These are phyloP conservation scores for Ceyx margarethae DNA, from an alignment of 2,113 vertebrate species.

Conservation along the genomic window DNA sequence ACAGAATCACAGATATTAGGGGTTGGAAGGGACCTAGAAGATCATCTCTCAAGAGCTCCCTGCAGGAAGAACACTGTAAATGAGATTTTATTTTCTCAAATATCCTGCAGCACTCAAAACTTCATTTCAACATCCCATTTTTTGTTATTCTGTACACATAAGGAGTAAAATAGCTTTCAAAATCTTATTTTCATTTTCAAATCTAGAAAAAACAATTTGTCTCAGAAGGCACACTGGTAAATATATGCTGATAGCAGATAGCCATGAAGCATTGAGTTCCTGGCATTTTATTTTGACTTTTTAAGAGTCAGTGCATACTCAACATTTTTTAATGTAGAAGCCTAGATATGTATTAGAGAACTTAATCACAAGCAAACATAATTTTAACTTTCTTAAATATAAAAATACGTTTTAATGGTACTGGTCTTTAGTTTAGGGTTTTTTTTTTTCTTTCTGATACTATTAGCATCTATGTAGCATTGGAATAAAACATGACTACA, in stretches of 20 bases:
- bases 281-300: neutral
- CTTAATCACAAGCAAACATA: neutral
- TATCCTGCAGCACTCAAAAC: neutral
- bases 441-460: neutral
- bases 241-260: neutral
- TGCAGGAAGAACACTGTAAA: neutral
- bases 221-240: neutral
- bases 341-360: neutral
- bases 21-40: no score
- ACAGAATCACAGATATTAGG: no score
- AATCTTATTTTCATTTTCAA: neutral
- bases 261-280: neutral
- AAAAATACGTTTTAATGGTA: neutral
- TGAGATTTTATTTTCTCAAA: neutral
- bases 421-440: neutral
- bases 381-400: neutral
- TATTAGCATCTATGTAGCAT: neutral
- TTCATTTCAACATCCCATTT: neutral
- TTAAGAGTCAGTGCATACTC: neutral
- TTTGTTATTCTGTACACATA: neutral
- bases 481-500: neutral
- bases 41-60: neutral
- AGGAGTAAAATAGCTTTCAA: neutral
- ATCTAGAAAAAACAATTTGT: neutral
- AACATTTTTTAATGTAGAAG: neutral